Evolutionary conservation across 2,888 invertebrate genomes (phyloP), one percentile per base, ranked within the genome.

Genomic region (Chymomyza caudatula): DNA sequence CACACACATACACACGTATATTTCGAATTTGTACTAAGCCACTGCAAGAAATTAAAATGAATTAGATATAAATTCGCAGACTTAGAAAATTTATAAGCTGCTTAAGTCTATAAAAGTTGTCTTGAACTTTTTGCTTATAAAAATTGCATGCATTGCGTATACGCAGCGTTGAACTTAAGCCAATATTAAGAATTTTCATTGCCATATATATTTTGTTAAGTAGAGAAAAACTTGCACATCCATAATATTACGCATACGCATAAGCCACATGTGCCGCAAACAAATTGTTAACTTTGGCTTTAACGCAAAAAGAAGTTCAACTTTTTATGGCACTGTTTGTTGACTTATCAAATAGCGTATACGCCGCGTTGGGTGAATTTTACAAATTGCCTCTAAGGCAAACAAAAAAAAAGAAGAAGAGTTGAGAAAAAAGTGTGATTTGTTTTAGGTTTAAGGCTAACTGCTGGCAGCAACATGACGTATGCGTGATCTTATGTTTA

Each of bases 211-310:
- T 37, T 11, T 37, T 37, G 11, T 37, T 37, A 37, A 8, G 2
- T 37, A 2, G 11, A 1, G 8, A 11, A 37, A 37, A 37, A 2
- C 29, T 11, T 37, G 1, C 29, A 37, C 11, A 11, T 37, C 8
- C 11, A 11, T 37, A 11, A 43, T 17, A 52, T 60, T 15, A 60
- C 29, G 52, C 42, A 55, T 60, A 57, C 44, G 25, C 42, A 55
- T 60, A 57, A 37, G 25, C 47, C 66, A 67, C 60, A 67, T 67
- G 67, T 67, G 67, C 8, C 54, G 8, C 25, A 8, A 22, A 66
- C 19, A 66, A 67, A 54, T 67, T 67, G 49, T 55, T 42, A 60
- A 65, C 65, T 57, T 57, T 54, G 56, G 42, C 44, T 13, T 37
- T 37, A 37, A 8, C 11, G 29, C 5, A 37, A 4, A 37, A 37